Percentiles rank a stretch among this genome's conserved stretches.
Evolutionary conservation across 2,888 invertebrate genomes (phyloP).

Genomic region (Eulithis testata): DNA sequence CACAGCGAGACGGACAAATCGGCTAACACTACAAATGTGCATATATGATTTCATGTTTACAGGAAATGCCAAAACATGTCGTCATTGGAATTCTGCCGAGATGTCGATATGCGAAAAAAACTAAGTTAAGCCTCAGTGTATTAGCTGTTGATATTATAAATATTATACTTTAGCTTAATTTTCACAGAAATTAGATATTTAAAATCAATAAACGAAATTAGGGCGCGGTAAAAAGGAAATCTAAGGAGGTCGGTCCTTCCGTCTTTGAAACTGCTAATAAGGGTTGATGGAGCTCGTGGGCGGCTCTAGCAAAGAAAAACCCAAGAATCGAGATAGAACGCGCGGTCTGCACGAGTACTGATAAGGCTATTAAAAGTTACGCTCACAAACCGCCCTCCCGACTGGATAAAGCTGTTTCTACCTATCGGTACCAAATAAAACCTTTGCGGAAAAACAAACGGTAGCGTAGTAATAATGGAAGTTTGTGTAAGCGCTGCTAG

Average conservation of each 20-base stretch:
- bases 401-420: conserved; percentile 69
- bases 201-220: conserved; percentile 38
- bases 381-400: conserved; percentile 67
- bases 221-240: conserved; percentile 38
- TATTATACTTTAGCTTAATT: conserved; percentile 16
- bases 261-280: conserved; percentile 67
- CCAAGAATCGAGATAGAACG: conserved; percentile 55
- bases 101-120: neutral
- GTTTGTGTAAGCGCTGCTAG: conserved; percentile 50
- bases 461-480: conserved; percentile 54
- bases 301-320: conserved; percentile 54
- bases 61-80: neutral
- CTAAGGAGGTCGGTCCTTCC: conserved; percentile 48
- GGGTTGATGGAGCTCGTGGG: conserved; percentile 60
- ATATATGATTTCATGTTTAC: conserved; percentile 31
- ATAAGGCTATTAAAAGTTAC: conserved; percentile 84
- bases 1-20: conserved; percentile 61
- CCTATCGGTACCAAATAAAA: conserved; percentile 64
- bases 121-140: neutral
- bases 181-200: conserved; percentile 32
- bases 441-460: conserved; percentile 54
- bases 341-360: conserved; percentile 72
- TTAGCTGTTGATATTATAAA: conserved; percentile 15
- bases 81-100: neutral
- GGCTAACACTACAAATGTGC: conserved; percentile 48